Percentiles rank a stretch among this genome's conserved stretches.
Conservation (phyloP, 2,113 vertebrate species). For the Corythaeola cristata region DNA sequence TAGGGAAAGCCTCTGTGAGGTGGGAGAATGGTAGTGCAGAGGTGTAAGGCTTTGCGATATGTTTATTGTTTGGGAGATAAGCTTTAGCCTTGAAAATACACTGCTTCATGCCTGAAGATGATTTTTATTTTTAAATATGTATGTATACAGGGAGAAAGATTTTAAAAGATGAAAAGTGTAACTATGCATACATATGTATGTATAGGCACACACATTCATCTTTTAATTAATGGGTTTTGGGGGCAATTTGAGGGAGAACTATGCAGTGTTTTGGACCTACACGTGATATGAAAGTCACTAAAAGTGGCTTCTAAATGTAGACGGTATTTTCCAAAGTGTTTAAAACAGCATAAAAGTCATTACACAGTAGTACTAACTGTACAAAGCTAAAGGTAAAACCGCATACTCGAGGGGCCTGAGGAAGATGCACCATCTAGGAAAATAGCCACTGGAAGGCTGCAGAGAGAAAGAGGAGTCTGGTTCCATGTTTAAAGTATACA, state of each 20-base stretch:
- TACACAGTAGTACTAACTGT: background rate
- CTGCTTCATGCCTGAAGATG: background rate
- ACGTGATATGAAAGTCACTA: background rate
- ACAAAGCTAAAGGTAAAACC: background rate
- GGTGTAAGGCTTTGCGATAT: background rate
- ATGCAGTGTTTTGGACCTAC: background rate
- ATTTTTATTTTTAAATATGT: background rate
- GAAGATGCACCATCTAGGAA: background rate
- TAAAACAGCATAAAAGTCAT: background rate
- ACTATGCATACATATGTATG: background rate
- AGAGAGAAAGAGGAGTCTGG: background rate
- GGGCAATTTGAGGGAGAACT: background rate
- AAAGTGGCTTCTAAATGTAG: background rate
- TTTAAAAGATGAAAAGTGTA: background rate
- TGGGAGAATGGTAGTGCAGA: background rate
- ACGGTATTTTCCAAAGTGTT: background rate
- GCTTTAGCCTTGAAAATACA: background rate
- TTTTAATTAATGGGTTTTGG: background rate
- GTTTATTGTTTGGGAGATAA: background rate
- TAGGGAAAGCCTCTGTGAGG: background rate
- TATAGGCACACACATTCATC: background rate
- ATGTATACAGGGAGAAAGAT: background rate
- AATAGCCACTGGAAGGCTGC: background rate
- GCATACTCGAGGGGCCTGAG: rapidly evolving
- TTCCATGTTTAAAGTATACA: background rate